phyloP scores from a whole-genome alignment of 2,113 vertebrate species.

The Mormyrus iriodes region DNA sequence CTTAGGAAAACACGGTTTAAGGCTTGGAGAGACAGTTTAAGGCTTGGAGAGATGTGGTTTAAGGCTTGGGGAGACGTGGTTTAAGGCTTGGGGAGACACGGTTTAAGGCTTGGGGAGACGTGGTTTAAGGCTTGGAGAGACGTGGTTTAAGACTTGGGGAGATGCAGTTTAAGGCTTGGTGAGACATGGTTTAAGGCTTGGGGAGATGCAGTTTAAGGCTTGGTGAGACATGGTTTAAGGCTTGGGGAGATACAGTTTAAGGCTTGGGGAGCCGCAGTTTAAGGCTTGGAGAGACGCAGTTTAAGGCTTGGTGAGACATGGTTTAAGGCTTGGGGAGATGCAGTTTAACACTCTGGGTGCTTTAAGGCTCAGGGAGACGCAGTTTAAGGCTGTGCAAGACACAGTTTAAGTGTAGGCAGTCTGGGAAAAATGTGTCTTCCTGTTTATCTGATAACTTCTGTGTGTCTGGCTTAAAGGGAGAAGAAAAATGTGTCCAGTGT shows the following conservation, averaged over 20 bases:
- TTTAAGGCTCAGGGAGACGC: not conserved
- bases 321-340: not conserved
- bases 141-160: too few relatives aligned
- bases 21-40: not conserved
- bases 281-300: not conserved
- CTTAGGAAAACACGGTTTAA: not conserved
- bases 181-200: not conserved
- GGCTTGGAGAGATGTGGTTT: not conserved
- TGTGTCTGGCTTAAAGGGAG: constrained; percentile 1
- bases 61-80: not conserved
- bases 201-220: not conserved
- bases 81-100: not conserved
- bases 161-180: not conserved
- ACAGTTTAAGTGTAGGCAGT: not conserved
- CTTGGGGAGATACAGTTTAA: not conserved
- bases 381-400: not conserved
- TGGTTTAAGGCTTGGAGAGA: too few relatives aligned
- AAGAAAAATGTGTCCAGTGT: not conserved
- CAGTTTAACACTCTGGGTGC: not conserved
- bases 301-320: not conserved
- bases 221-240: not conserved
- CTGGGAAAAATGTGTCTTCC: constrained; percentile 3
- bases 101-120: not conserved
- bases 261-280: not conserved
- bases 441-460: constrained; percentile 18